Conservation (phyloP, 2,113 vertebrate species). For the Myrmecophaga tridactyla region DNA sequence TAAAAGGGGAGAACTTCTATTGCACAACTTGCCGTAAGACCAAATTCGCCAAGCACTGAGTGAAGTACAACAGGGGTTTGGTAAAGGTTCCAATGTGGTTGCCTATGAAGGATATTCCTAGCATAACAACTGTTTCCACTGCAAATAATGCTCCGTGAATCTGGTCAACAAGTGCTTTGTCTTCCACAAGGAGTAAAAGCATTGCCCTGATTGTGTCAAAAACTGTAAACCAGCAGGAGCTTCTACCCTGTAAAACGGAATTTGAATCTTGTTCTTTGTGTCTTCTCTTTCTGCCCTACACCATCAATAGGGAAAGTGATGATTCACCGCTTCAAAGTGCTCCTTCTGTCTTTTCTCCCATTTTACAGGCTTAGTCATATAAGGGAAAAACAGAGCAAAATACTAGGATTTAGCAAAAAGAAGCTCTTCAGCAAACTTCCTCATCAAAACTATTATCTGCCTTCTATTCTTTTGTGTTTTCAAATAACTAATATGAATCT, state of each 20-base stretch:
- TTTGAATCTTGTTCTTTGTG: no score
- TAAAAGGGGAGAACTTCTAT: slow-evolving; percentile 94
- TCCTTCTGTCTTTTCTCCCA: slow-evolving; percentile 61
- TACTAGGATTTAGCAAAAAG: slow-evolving; percentile 67
- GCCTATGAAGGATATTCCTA: slow-evolving; percentile 95
- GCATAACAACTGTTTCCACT: slow-evolving; percentile 99
- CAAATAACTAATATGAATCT: slow-evolving; percentile 55
- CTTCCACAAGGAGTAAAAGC: slow-evolving; percentile 89
- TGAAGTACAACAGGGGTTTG: slow-evolving; percentile 94
- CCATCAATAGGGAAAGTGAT: slow-evolving; percentile 64
- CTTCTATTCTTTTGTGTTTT: slow-evolving; percentile 64
- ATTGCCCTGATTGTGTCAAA: slow-evolving; percentile 96
- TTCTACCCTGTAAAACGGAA: slow-evolving; percentile 75
- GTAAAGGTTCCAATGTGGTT: slow-evolving; percentile 96
- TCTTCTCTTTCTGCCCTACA: slow-evolving; percentile 54
- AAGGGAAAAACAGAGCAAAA: slow-evolving; percentile 45
- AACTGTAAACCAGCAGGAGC: slow-evolving; percentile 86
- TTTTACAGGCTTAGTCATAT: slow-evolving; percentile 69
- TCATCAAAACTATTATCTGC: slow-evolving; percentile 46
- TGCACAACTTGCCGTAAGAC: slow-evolving; percentile 93
- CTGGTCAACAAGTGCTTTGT: slow-evolving; percentile 98
- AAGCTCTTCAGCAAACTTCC: slow-evolving; percentile 67
- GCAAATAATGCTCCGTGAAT: slow-evolving; percentile 94
- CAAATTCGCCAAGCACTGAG: slow-evolving; percentile 95
- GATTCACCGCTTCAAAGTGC: slow-evolving; percentile 64